These are phyloP conservation scores for Chrysotoxum bicinctum DNA, from an alignment of 2,888 invertebrate species.

Conservation along the genomic window DNA sequence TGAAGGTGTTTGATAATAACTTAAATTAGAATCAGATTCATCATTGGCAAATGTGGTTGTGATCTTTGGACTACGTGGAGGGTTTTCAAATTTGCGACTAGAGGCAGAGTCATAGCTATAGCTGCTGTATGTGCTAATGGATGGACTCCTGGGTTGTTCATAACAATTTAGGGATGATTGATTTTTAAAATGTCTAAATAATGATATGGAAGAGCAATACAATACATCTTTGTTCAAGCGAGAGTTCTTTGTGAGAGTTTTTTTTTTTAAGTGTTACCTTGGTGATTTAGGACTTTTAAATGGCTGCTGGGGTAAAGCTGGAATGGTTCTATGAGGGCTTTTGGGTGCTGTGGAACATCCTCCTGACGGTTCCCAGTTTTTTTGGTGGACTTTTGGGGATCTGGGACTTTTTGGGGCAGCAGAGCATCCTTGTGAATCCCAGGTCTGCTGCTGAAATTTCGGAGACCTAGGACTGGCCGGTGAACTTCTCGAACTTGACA, in stretches of 20 bases:
- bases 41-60: constrained; percentile 81
- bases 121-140: constrained; percentile 74
- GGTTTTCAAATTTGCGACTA: constrained; percentile 76
- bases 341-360: constrained; percentile 52
- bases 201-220: neutral
- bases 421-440: constrained; percentile 72
- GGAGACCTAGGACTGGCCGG: constrained; percentile 75
- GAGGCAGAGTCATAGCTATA: constrained; percentile 74
- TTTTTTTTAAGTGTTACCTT: constrained; percentile 77
- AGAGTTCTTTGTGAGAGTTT: neutral
- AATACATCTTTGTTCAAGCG: neutral
- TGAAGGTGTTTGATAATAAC: constrained; percentile 80
- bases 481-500: constrained; percentile 73
- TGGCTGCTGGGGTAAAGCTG: constrained; percentile 77
- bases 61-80: constrained; percentile 81
- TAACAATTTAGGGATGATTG: constrained; percentile 61
- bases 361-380: constrained; percentile 73
- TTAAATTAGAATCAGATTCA: constrained; percentile 76
- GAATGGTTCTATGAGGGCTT: constrained; percentile 60
- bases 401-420: constrained; percentile 71
- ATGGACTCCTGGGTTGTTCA: constrained; percentile 74
- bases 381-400: constrained; percentile 75
- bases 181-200: constrained; percentile 62
- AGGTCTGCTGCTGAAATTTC: constrained; percentile 75
- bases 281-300: constrained; percentile 79